Evolutionary conservation across 1,140 invertebrate genomes (phyloP).

Genomic region (Euura saliciscinereae): DNA sequence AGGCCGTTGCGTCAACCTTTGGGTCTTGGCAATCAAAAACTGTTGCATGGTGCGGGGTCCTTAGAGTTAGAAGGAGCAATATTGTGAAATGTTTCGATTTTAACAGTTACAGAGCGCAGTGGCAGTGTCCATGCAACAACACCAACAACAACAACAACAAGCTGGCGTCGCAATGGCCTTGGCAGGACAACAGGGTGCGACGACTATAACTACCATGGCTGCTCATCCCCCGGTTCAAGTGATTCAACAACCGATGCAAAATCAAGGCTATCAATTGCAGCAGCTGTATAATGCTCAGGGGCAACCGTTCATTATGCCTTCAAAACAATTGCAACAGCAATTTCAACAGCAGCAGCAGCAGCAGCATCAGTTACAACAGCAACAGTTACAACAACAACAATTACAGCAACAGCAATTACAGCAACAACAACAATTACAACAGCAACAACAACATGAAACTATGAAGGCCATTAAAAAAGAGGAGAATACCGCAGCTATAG

Average conservation of each 20-base stretch:
- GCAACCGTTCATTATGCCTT: constrained; percentile 70
- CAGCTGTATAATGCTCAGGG: constrained; percentile 75
- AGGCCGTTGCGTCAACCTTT: too few species aligned
- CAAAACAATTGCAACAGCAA: constrained; percentile 51
- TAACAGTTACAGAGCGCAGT: background rate
- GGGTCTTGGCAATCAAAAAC: too few species aligned
- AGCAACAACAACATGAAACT: constrained; percentile 64
- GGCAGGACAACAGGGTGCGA: background rate
- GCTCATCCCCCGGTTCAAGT: constrained; percentile 62
- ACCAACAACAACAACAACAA: constrained; percentile 62
- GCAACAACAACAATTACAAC: constrained; percentile 52
- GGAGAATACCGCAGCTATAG: constrained; percentile 30
- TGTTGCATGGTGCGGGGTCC: too few species aligned
- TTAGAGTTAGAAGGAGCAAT: too few species aligned
- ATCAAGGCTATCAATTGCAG: constrained; percentile 68
- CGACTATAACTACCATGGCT: background rate
- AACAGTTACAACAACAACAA: constrained; percentile 55
- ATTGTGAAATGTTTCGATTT: background rate
- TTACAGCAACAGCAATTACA: constrained; percentile 48
- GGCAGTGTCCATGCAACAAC: constrained; percentile 37
- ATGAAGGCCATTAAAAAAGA: constrained; percentile 61
- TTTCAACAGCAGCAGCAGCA: constrained; percentile 39
- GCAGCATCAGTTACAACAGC: constrained; percentile 42
- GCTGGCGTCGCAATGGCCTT: background rate
- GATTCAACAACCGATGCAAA: constrained; percentile 75